These are phyloP conservation scores for Platanista minor DNA, from an alignment of 2,113 vertebrate genomes.

Conservation along the genomic window DNA sequence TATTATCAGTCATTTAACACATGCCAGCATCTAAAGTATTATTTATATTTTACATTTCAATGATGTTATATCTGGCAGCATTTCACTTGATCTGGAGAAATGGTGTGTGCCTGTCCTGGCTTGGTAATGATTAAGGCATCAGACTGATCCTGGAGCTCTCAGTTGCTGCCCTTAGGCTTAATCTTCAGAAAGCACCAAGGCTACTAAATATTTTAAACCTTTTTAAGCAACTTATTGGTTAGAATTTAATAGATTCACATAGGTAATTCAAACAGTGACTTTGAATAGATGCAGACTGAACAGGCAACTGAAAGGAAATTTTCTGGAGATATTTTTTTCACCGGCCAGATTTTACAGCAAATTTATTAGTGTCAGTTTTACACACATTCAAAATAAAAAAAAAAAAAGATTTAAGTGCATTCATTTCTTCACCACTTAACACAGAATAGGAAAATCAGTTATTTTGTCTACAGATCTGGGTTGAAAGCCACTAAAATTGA, in stretches of 20 bases:
- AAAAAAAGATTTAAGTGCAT: not conserved
- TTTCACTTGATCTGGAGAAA: not conserved
- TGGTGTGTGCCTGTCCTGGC: not conserved
- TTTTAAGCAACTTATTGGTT: not conserved
- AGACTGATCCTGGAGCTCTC: not conserved
- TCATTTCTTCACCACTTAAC: not conserved
- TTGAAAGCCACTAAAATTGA: not conserved
- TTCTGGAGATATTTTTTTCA: not conserved
- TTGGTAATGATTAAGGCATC: not conserved
- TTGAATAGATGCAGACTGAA: not conserved
- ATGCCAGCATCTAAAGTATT: not conserved
- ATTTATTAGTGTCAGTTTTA: not conserved
- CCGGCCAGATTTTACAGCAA: not conserved
- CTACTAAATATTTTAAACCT: not conserved
- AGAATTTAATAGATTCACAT: not conserved
- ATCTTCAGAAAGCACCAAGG: not conserved
- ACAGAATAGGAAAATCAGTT: not conserved
- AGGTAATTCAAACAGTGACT: not conserved
- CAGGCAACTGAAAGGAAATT: not conserved
- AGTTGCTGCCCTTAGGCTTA: not conserved
- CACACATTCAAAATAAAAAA: not conserved
- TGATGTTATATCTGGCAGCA: not conserved
- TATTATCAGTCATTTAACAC: not conserved
- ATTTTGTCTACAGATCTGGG: not conserved
- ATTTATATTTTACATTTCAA: not conserved